phyloP scores from a whole-genome alignment of 2,113 vertebrate genomes.

The Desmodus rotundus region DNA sequence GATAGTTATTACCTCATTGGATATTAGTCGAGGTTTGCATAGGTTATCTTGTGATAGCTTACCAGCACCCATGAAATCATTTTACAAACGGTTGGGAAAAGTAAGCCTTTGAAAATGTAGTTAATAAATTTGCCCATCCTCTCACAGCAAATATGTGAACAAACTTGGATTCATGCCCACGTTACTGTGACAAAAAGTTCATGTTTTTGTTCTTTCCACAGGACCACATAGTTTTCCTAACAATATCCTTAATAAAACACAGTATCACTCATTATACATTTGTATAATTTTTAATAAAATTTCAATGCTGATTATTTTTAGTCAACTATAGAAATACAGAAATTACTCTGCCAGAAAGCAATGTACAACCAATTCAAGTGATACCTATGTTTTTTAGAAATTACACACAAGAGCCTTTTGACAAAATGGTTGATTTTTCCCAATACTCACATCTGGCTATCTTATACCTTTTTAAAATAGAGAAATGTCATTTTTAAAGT shows the following conservation, averaged over 20 bases:
- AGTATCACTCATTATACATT: constrained; percentile 63
- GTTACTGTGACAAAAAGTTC: constrained; percentile 11
- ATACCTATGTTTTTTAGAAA: constrained; percentile 69
- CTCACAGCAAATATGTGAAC: neutral
- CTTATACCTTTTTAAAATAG: constrained; percentile 61
- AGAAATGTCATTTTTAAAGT: constrained; percentile 70
- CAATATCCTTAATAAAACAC: constrained; percentile 56
- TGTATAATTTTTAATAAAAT: constrained; percentile 50
- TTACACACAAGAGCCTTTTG: constrained; percentile 64
- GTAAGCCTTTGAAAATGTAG: neutral
- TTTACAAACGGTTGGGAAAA: neutral
- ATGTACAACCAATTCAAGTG: constrained; percentile 65
- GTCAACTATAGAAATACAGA: constrained; percentile 51
- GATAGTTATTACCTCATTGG: neutral
- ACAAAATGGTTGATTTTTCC: constrained; percentile 67
- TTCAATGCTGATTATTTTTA: constrained; percentile 54
- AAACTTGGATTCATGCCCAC: neutral
- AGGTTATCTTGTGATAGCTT: neutral
- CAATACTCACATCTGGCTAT: constrained; percentile 70
- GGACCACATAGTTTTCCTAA: neutral
- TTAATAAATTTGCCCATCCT: neutral
- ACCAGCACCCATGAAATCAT: neutral
- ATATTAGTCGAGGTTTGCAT: neutral
- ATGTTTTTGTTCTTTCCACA: constrained; percentile 10
- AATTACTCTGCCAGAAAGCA: constrained; percentile 59